A percentile compares a stretch with the other conserved stretches of the same genome.
Evolutionary conservation across 2,113 vertebrate genomes (phyloP).

Genomic region (Lepidothrix coronata): DNA sequence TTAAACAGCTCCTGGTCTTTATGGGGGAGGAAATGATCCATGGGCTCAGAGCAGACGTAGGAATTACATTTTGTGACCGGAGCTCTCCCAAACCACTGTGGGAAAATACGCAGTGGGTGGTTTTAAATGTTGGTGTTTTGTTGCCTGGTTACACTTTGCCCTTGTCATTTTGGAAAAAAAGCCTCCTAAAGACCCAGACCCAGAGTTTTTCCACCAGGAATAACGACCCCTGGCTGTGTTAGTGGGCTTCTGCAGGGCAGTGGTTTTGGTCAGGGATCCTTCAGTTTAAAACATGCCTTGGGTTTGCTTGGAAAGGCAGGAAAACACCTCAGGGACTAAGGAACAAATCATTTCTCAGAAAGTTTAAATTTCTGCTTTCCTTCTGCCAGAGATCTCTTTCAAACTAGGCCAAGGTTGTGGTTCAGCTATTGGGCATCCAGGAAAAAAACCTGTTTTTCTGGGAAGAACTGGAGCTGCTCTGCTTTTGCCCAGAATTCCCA

Average conservation of each 20-base stretch:
- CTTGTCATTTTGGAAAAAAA: neutral
- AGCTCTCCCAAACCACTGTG: neutral
- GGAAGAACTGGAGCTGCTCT: neutral
- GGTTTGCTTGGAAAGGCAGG: neutral
- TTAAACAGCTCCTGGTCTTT: neutral
- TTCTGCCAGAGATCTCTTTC: neutral
- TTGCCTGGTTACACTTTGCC: neutral
- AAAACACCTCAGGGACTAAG: neutral
- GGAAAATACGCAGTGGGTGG: neutral
- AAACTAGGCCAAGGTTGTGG: neutral
- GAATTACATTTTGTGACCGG: neutral
- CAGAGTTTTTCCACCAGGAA: fast-evolving
- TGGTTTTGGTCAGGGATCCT: neutral
- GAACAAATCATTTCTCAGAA: neutral
- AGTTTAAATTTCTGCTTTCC: neutral
- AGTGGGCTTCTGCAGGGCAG: neutral
- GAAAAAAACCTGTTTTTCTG: neutral
- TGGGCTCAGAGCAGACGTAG: neutral
- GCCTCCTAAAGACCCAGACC: neutral
- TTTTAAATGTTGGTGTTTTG: neutral
- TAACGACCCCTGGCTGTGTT: neutral
- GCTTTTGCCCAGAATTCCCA: neutral
- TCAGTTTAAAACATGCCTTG: neutral
- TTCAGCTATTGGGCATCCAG: neutral
- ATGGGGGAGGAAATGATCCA: neutral